Evolutionary conservation across 2,113 vertebrate genomes (phyloP).

Genomic region (Otus sunia): DNA sequence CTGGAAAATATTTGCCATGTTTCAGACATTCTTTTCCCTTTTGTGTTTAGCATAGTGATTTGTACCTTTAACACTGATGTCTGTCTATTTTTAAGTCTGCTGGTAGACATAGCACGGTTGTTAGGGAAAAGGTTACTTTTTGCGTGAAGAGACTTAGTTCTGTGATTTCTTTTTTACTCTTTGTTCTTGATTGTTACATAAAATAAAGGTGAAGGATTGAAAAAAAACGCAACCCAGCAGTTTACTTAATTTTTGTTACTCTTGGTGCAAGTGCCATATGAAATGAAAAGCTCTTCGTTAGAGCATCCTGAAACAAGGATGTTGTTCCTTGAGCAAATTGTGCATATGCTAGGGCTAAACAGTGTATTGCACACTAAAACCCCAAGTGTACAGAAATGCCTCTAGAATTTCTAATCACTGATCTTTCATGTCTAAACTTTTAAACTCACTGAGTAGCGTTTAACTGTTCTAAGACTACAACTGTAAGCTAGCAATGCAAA

Average conservation of each 20-base stretch:
- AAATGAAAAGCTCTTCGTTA: background rate
- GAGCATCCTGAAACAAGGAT: background rate
- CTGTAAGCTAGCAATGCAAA: background rate
- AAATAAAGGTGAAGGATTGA: background rate
- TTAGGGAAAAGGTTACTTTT: background rate
- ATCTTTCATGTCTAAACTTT: background rate
- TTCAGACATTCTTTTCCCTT: background rate
- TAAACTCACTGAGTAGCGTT: background rate
- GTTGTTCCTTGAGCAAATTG: background rate
- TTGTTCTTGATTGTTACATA: background rate
- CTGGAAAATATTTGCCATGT: background rate
- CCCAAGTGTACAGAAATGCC: background rate
- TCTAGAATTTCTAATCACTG: background rate
- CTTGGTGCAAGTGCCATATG: background rate
- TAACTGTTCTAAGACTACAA: background rate
- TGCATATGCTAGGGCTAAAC: background rate
- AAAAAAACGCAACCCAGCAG: background rate
- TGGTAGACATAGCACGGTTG: background rate
- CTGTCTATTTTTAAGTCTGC: background rate
- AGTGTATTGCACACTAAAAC: background rate
- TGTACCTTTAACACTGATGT: background rate
- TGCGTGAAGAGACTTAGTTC: background rate
- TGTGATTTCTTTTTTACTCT: background rate
- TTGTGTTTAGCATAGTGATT: background rate
- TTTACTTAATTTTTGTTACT: background rate